These are phyloP conservation scores for Trichonephila clavata DNA, from an alignment of 1,140 invertebrate species.

Conservation along the genomic window DNA sequence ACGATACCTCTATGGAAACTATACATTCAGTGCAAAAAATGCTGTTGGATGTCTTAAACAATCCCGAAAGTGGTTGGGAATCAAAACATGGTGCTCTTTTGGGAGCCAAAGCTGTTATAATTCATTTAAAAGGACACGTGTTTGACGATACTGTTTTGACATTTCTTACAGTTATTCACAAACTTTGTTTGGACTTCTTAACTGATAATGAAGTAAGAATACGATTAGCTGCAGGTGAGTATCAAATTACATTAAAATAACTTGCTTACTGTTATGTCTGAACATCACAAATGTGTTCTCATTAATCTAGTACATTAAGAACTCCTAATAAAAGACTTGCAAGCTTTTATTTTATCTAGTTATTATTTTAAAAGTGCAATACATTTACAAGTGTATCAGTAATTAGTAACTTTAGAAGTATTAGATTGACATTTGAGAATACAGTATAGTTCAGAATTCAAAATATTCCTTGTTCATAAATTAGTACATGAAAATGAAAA, in stretches of 20 bases:
- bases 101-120: conserved; percentile 80
- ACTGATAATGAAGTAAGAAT: conserved; percentile 82
- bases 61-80: conserved; percentile 79
- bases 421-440: too few relatives aligned
- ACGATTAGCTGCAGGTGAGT: conserved; percentile 79
- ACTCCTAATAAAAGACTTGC: too few relatives aligned
- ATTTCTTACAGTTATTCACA: conserved; percentile 79
- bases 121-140: conserved; percentile 74
- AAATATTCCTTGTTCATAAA: too few relatives aligned
- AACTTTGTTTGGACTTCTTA: conserved; percentile 79
- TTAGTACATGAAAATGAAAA: too few relatives aligned
- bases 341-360: too few relatives aligned
- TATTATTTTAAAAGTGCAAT: too few relatives aligned
- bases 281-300: too few relatives aligned
- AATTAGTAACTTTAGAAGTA: too few relatives aligned
- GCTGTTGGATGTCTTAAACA: conserved; percentile 75
- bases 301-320: too few relatives aligned
- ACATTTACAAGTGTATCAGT: too few relatives aligned
- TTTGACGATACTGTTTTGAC: conserved; percentile 79
- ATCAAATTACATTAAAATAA: neutral
- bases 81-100: conserved; percentile 81
- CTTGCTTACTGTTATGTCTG: too few relatives aligned
- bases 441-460: too few relatives aligned
- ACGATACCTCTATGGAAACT: conserved; percentile 77
- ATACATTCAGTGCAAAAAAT: conserved; percentile 77